These are phyloP conservation scores for Xiphorhynchus elegans DNA, from an alignment of 2,113 vertebrate species.

Conservation along the genomic window DNA sequence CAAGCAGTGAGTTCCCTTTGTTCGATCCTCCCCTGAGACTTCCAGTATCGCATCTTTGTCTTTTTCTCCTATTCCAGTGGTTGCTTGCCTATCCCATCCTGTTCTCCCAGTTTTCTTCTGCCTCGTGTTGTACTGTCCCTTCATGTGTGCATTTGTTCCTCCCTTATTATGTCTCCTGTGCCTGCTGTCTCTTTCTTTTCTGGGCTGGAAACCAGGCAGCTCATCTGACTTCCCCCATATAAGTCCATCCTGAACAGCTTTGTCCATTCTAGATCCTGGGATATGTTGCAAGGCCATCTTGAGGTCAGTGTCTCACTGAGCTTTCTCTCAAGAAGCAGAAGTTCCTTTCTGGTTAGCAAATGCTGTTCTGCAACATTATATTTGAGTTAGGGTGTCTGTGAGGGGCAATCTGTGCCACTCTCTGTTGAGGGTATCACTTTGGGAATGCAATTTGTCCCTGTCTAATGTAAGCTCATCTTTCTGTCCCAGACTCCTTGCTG, in stretches of 20 bases:
- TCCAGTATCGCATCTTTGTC: neutral
- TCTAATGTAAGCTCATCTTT: neutral
- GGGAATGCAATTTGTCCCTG: neutral
- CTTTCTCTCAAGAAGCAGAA: neutral
- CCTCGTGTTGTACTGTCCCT: neutral
- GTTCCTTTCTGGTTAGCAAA: neutral
- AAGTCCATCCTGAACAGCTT: neutral
- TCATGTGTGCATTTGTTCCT: neutral
- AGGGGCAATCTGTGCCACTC: neutral
- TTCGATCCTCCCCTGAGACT: neutral
- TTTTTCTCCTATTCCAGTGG: neutral
- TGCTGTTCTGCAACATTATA: rapidly evolving
- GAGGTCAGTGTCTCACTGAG: neutral
- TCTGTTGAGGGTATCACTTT: neutral
- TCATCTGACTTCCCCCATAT: neutral
- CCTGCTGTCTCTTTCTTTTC: neutral
- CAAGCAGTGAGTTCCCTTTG: neutral
- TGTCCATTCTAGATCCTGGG: neutral
- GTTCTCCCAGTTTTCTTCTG: neutral
- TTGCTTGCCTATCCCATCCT: neutral
- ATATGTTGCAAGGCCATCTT: neutral
- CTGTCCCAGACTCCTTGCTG: neutral
- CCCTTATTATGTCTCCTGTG: neutral
- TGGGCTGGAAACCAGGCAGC: neutral
- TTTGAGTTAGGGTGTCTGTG: neutral